Percentiles rank a stretch among this genome's conserved stretches.
phyloP scores from a whole-genome alignment of 2,888 invertebrate genomes.

The Acrobasis repandana region DNA sequence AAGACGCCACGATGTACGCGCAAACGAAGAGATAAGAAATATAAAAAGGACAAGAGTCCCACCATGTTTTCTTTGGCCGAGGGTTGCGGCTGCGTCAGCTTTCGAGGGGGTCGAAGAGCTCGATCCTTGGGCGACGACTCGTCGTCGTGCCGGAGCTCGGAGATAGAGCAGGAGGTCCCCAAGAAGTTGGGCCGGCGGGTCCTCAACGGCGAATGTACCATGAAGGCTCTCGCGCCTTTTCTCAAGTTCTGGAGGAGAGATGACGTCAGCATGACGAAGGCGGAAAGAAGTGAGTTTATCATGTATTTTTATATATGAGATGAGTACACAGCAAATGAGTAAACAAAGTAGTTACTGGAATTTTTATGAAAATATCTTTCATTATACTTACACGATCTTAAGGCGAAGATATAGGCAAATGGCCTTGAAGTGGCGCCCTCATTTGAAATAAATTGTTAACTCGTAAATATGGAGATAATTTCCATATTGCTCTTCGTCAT shows the following conservation, averaged over 20 bases:
- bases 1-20: constrained; percentile 72
- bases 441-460: too few species aligned
- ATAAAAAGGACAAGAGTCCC: constrained; percentile 72
- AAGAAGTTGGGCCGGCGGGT: constrained; percentile 64
- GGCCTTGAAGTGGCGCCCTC: too few species aligned
- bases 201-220: constrained; percentile 72
- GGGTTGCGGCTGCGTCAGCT: constrained; percentile 76
- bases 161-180: constrained; percentile 76
- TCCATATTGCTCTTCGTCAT: too few species aligned
- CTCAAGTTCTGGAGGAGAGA: constrained; percentile 87
- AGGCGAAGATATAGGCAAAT: too few species aligned
- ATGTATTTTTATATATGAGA: neutral
- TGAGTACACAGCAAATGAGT: too few species aligned
- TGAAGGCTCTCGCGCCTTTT: constrained; percentile 84
- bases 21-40: constrained; percentile 77
- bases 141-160: constrained; percentile 76
- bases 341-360: too few species aligned
- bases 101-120: constrained; percentile 64
- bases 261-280: constrained; percentile 89
- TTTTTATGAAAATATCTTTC: too few species aligned
- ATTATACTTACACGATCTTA: too few species aligned
- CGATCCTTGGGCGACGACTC: constrained; percentile 72
- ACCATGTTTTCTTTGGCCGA: constrained; percentile 77
- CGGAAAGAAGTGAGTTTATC: constrained; percentile 86
- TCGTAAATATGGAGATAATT: too few species aligned